phyloP scores from a whole-genome alignment of 1,140 invertebrate species.

The Druon quercuslanigerum region DNA sequence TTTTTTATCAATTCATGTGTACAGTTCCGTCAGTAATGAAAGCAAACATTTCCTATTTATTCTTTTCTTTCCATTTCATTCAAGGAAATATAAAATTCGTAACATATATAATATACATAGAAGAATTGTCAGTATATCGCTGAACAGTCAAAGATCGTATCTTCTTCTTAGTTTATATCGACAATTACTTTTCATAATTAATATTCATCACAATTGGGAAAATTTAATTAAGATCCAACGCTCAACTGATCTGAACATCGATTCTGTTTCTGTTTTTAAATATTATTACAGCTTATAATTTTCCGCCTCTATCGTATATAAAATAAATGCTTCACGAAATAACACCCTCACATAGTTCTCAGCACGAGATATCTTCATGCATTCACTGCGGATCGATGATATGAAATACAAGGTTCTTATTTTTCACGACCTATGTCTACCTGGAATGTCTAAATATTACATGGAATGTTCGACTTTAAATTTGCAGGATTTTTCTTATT shows the following conservation, averaged over 20 bases:
- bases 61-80: conserved; percentile 15
- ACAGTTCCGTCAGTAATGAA: conserved; percentile 39
- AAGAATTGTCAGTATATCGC: conserved; percentile 38
- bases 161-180: background rate
- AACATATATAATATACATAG: conserved; percentile 39
- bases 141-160: conserved; percentile 25
- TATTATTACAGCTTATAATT: too few relatives aligned
- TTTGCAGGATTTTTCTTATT: too few relatives aligned
- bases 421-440: too few relatives aligned
- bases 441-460: too few relatives aligned
- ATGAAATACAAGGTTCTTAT: background rate
- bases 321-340: conserved; percentile 23
- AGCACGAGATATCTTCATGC: background rate
- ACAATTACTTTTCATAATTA: conserved; percentile 3
- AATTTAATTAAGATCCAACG: background rate
- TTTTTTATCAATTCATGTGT: conserved; percentile 42
- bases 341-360: background rate
- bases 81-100: conserved; percentile 33
- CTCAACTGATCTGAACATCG: too few relatives aligned
- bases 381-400: conserved; percentile 1
- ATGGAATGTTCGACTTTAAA: too few relatives aligned
- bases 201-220: background rate
- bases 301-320: background rate
- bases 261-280: too few relatives aligned
- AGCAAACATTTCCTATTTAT: conserved; percentile 35